These are phyloP conservation scores for Spea bombifrons DNA, from an alignment of 2,113 vertebrate species.

Conservation along the genomic window DNA sequence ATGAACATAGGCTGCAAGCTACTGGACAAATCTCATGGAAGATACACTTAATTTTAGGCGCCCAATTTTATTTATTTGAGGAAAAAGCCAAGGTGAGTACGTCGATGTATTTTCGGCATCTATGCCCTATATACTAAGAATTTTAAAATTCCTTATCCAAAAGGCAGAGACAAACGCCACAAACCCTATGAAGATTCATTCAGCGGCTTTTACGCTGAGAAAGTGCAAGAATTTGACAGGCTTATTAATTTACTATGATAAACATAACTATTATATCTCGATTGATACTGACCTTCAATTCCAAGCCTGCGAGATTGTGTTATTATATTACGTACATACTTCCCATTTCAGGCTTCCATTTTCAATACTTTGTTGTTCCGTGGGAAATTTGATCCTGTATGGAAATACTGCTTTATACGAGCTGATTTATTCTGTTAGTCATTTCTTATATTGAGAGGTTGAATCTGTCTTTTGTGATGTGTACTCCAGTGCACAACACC, in stretches of 20 bases:
- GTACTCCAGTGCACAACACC: constrained; percentile 27
- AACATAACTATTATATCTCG: constrained; percentile 34
- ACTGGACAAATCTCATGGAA: too few relatives aligned
- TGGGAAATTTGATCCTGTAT: constrained; percentile 31
- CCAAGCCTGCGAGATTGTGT: constrained; percentile 3
- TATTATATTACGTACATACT: constrained; percentile 29
- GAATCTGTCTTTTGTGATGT: constrained; percentile 40
- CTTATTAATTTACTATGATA: constrained; percentile 43
- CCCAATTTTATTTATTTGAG: background rate
- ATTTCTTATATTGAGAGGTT: constrained; percentile 37
- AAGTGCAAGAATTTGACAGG: constrained; percentile 1
- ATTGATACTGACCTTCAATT: constrained; percentile 40
- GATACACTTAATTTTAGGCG: background rate
- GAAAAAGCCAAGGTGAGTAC: background rate
- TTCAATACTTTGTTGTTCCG: constrained; percentile 28
- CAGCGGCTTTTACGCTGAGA: background rate
- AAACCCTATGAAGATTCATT: background rate
- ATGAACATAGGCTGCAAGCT: too few relatives aligned
- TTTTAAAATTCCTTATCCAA: background rate
- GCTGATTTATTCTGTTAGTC: constrained; percentile 36
- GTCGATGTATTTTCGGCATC: background rate
- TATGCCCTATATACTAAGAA: constrained; percentile 4
- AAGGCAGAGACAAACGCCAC: background rate
- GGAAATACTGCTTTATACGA: constrained; percentile 39
- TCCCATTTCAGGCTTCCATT: constrained; percentile 18